These are phyloP conservation scores for Urocynchramus pylzowi DNA, from an alignment of 2,113 vertebrate genomes.

Conservation along the genomic window DNA sequence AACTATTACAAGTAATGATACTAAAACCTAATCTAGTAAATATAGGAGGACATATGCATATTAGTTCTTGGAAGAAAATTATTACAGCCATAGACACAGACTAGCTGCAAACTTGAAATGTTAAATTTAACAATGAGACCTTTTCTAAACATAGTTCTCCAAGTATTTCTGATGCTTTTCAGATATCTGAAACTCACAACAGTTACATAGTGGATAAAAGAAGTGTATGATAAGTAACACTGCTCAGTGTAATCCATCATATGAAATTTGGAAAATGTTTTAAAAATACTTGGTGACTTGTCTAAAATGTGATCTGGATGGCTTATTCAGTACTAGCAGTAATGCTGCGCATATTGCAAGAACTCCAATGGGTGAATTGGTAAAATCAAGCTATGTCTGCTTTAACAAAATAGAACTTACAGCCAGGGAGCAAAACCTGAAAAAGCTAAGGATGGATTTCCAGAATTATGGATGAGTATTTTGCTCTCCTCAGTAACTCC, in stretches of 20 bases:
- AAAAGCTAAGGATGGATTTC: background rate
- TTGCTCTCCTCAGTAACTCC: background rate
- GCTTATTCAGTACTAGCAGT: background rate
- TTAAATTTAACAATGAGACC: background rate
- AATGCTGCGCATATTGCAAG: background rate
- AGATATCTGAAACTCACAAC: background rate
- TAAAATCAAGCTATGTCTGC: background rate
- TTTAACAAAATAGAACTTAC: background rate
- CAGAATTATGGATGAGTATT: background rate
- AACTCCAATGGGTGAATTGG: background rate
- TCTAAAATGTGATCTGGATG: background rate
- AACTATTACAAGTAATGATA: background rate
- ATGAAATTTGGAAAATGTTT: background rate
- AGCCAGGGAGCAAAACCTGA: background rate
- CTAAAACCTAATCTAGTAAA: background rate
- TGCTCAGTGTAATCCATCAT: background rate
- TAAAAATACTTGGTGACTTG: background rate
- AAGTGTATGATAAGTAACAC: background rate
- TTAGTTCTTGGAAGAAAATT: background rate
- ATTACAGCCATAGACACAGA: background rate
- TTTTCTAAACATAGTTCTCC: background rate
- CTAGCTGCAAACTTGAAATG: background rate
- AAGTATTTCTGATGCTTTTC: background rate
- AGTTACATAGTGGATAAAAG: background rate
- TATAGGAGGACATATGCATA: background rate